Evolutionary conservation across 1,140 invertebrate genomes (phyloP), one percentile per base, ranked within the genome.

Genomic region (Dreissena rostriformis): DNA sequence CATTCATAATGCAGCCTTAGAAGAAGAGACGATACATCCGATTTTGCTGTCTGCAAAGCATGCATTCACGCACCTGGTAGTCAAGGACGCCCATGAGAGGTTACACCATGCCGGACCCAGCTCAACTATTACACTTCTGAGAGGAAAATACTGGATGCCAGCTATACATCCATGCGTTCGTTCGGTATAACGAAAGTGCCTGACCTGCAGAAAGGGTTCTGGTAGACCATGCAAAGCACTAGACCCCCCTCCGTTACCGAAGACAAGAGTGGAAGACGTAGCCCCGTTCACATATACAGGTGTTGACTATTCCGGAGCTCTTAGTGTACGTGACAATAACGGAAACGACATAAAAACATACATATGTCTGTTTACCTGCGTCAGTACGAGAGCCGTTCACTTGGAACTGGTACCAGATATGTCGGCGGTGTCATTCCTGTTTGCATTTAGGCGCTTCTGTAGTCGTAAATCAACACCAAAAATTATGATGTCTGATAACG

Each of bases 31-130:
- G 10, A 85, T 70, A 79, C 79, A 63, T 53, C 81, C 75, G n/a
- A 61, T 86, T 11, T 66, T 84, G n/a, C 57, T 86, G 73, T 82
- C 81, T 24, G 79, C 78, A 63, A 79, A 61, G 61, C 73, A 77
- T 51, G 28, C 7, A 61, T 66, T 78, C 14, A 72, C 28, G 14
- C 22, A 29, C 11, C 39, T 10, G 29, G 28, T 63, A 63, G 19
- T 63, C 61, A n/a, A 26, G 7, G 19, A 63, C 15, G 26, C 22
- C 17, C 17, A 29, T 14, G n/a, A 26, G 26, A 29, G 26, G 26
- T 26, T 63, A 61, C 39, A n/a, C 19, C 19, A 76, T 61, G 55
- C 26, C 26, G 17, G 28, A 22, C 57, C 26, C 19, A 61, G 74
- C 15, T 24, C n/a, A 24, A 19, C 29, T 52, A 28, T 22, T 5